phyloP scores from a whole-genome alignment of 2,797 vertebrate species.

The Oreonectes daqikongensis region DNA sequence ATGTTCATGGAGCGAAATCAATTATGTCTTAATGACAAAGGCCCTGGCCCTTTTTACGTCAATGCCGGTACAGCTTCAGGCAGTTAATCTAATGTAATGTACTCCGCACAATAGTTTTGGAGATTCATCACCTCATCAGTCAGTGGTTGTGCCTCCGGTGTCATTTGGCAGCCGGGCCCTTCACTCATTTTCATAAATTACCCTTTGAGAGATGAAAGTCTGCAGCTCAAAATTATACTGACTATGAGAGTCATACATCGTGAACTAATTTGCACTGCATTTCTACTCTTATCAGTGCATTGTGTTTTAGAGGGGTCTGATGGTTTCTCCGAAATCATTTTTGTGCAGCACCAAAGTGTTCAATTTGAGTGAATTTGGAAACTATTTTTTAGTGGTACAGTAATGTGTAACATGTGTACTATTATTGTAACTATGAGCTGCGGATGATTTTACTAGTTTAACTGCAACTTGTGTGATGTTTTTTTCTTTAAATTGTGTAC shows the following conservation, averaged over 20 bases:
- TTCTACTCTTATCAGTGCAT: not conserved
- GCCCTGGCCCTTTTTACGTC: conserved; percentile 24
- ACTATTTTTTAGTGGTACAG: too few species aligned
- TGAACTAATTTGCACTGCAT: conserved; percentile 28
- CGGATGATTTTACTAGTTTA: too few species aligned
- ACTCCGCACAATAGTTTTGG: conserved; percentile 43
- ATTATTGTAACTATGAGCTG: too few species aligned
- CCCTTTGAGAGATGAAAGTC: conserved; percentile 35
- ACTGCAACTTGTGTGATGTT: too few species aligned
- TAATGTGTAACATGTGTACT: too few species aligned
- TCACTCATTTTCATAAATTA: conserved; percentile 45
- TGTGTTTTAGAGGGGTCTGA: not conserved
- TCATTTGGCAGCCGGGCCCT: conserved; percentile 29
- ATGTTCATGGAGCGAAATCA: conserved; percentile 23
- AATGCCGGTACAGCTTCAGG: conserved; percentile 36
- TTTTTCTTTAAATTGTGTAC: too few species aligned
- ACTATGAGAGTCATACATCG: conserved; percentile 31
- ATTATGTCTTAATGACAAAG: conserved; percentile 38
- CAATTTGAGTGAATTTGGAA: not conserved
- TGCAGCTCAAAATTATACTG: conserved; percentile 24
- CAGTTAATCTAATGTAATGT: conserved; percentile 46
- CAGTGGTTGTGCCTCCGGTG: conserved; percentile 34
- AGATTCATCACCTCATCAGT: conserved; percentile 48
- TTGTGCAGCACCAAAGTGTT: not conserved
- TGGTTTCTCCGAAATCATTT: not conserved